Evolutionary conservation across 2,113 vertebrate species (phyloP), one percentile per base, ranked within the genome.

Genomic region (Murina feae): DNA sequence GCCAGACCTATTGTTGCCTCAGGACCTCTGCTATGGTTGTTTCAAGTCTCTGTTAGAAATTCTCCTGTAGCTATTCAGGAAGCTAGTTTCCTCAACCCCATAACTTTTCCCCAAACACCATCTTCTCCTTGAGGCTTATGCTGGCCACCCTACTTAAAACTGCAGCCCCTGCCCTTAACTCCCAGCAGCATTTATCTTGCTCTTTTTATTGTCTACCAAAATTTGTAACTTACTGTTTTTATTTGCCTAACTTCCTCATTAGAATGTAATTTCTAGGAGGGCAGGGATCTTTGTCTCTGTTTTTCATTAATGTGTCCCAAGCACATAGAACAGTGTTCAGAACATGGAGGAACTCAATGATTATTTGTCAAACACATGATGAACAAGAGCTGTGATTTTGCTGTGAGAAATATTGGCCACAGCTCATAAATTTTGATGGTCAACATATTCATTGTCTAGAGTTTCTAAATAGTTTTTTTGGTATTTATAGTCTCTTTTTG

Each of bases 381-480:
- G 18, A 85, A 37, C 35, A 35, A 68, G 87, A 74, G 55, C 47
- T 81, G 0, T 44, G 49, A 5, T 55, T 90, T 92, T 80, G 68
- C 71, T 84, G 5, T 49, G 35, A 81, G 87, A 93, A 94, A 63
- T 89, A 76, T 1, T 80, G 71, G 32, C 44, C 80, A 11, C 37
- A 49, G 65, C 75, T 85, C 63, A 49, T 91, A 53, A 91, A 49
- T 91, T 93, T 78, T 94, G 53, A 74, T 93, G 6, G 30, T 86
- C 37, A 76, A 9, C 18, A 23, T 89, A 87, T 9, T 92, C 78
- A 32, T 66, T 96, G 55, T 71, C n/a, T 28, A 84, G 49, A 21
- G 30, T 71, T 84, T 84, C 60, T 76, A 76, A 86, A 23, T 90
- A 53, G 91, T 84, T 94, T 49, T 49, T 84, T 76, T 93, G 80